A percentile compares a stretch with the other conserved stretches of the same genome.
phyloP scores from a whole-genome alignment of 2,113 vertebrate species.

The Rhegmatorhina hoffmannsi region DNA sequence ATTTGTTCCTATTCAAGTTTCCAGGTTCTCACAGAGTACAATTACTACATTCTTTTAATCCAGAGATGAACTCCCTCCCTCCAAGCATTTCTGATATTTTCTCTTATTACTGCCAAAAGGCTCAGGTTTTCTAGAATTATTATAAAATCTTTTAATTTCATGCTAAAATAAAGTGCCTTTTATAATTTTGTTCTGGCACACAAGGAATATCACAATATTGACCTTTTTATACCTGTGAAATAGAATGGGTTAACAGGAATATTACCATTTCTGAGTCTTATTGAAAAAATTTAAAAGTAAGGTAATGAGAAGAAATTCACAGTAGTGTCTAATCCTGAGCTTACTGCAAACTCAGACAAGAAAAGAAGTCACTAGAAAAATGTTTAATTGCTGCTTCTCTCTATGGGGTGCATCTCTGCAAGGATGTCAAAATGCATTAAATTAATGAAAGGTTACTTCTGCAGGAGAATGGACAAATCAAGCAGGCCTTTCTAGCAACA shows the following conservation, averaged over 20 bases:
- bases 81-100: not conserved
- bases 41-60: not conserved
- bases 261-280: not conserved
- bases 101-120: not conserved
- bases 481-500: not conserved
- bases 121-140: not conserved
- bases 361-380: not conserved
- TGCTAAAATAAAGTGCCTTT: not conserved
- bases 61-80: not conserved
- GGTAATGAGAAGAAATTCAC: not conserved
- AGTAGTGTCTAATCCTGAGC: not conserved
- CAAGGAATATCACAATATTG: not conserved
- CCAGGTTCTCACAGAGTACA: not conserved
- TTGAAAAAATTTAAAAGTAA: not conserved
- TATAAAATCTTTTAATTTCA: not conserved
- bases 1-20: not conserved
- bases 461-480: not conserved
- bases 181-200: not conserved
- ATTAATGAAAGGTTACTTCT: not conserved
- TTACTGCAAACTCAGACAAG: not conserved
- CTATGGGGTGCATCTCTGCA: not conserved
- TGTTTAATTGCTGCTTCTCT: not conserved
- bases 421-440: not conserved
- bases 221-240: not conserved
- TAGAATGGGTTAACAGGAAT: not conserved